These are phyloP conservation scores for Liodrosophila aerea DNA, from an alignment of 2,888 invertebrate species.

Conservation along the genomic window DNA sequence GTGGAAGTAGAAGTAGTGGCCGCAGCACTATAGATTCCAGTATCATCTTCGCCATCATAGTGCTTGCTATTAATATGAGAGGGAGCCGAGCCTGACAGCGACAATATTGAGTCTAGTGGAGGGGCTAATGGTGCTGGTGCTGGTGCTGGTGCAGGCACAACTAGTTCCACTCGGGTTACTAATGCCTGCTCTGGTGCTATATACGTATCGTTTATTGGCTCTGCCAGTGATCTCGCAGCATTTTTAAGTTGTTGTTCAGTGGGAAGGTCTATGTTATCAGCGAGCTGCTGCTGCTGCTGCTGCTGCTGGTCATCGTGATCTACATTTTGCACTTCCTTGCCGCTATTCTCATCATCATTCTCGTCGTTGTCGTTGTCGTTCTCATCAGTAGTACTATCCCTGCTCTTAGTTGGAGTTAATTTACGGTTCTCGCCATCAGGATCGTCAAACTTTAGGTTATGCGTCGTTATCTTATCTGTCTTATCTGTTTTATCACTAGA, in stretches of 20 bases:
- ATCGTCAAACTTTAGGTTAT: too few species aligned
- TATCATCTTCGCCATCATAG: too few species aligned
- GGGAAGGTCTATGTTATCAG: too few species aligned
- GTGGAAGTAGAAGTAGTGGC: too few species aligned
- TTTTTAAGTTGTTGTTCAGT: too few species aligned
- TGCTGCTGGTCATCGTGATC: neutral
- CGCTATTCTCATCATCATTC: too few species aligned
- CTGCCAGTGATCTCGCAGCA: neutral
- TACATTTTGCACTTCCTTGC: neutral
- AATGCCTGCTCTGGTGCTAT: slow-evolving; percentile 66
- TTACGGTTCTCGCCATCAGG: too few species aligned
- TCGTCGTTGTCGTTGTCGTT: neutral
- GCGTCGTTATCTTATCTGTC: too few species aligned
- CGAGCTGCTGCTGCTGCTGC: neutral
- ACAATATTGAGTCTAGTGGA: slow-evolving; percentile 19
- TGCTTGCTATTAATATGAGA: slow-evolving; percentile 16
- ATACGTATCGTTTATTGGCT: slow-evolving; percentile 21
- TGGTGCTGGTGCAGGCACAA: slow-evolving; percentile 54
- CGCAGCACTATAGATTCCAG: too few species aligned
- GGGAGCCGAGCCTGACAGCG: slow-evolving; percentile 25
- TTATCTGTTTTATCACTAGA: too few species aligned
- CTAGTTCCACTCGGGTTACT: slow-evolving; percentile 69
- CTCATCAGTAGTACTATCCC: too few species aligned
- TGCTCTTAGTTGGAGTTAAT: too few species aligned
- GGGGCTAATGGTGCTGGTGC: slow-evolving; percentile 3